Percentiles rank a stretch among this genome's conserved stretches.
Conservation (phyloP, 2,113 vertebrate genomes). For the Pedionomus torquatus region DNA sequence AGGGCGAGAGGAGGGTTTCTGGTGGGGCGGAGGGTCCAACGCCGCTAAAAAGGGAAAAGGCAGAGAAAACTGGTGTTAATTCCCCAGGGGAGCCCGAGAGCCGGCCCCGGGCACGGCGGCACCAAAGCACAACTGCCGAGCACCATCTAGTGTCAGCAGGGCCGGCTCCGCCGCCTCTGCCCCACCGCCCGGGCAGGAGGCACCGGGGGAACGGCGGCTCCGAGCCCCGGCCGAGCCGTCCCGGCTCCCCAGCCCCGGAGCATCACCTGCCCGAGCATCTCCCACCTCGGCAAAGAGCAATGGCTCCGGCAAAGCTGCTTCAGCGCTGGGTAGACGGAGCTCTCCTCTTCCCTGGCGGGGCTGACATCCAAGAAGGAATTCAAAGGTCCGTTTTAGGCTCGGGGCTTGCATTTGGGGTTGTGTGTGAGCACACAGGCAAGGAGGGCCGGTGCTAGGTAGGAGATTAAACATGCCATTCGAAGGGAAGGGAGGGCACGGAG, state of each 20-base stretch:
- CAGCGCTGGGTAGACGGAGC: neutral
- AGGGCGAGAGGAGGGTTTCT: neutral
- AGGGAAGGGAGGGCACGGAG: neutral
- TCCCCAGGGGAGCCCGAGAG: neutral
- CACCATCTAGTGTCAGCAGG: slow-evolving; percentile 58
- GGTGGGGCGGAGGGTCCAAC: neutral
- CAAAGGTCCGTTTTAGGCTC: neutral
- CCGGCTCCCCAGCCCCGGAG: accelerated
- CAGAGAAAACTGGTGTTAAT: accelerated
- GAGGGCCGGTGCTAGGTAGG: neutral
- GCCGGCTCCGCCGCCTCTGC: neutral
- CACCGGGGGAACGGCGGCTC: neutral
- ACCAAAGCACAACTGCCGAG: neutral
- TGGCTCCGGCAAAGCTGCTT: neutral
- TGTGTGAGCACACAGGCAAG: accelerated
- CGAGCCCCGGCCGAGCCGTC: accelerated
- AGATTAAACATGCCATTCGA: neutral
- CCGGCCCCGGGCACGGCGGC: neutral
- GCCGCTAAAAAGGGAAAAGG: too few species aligned
- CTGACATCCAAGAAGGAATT: neutral
- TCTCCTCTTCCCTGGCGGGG: neutral
- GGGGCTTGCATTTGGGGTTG: accelerated
- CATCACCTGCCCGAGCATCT: neutral
- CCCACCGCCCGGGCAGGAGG: neutral
- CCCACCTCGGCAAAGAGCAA: neutral